phyloP scores from a whole-genome alignment of 2,797 vertebrate genomes.

The Anguilla megastoma region DNA sequence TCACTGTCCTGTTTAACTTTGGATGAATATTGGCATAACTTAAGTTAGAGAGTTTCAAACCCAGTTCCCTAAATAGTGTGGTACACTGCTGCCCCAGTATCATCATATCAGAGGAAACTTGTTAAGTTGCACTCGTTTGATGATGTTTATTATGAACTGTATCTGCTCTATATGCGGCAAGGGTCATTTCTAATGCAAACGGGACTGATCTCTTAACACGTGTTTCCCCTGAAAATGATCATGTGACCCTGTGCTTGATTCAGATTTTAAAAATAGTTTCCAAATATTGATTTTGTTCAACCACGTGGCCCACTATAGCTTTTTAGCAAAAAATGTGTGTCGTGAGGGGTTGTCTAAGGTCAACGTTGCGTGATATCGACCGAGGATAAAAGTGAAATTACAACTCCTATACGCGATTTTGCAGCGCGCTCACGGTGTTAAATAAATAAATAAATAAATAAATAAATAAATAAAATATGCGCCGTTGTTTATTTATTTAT shows the following conservation, averaged over 20 bases:
- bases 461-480: too few relatives aligned
- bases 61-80: too few relatives aligned
- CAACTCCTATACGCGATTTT: not conserved
- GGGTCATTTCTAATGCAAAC: not conserved
- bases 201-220: not conserved
- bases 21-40: not conserved
- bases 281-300: not conserved
- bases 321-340: conserved; percentile 12
- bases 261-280: not conserved
- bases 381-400: not conserved
- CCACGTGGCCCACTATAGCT: not conserved
- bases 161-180: not conserved
- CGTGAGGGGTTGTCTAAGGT: conserved; percentile 16
- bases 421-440: not conserved
- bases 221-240: not conserved
- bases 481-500: too few relatives aligned
- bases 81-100: not conserved
- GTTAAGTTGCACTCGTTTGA: not conserved
- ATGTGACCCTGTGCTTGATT: not conserved
- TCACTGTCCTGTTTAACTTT: too few relatives aligned
- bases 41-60: not conserved
- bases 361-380: not conserved
- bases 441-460: too few relatives aligned
- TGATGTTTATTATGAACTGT: not conserved
- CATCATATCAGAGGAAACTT: not conserved